A percentile compares a stretch with the other conserved stretches of the same genome.
These are phyloP conservation scores for Caradrina clavipalpis DNA, from an alignment of 2,888 invertebrate genomes.

Conservation along the genomic window DNA sequence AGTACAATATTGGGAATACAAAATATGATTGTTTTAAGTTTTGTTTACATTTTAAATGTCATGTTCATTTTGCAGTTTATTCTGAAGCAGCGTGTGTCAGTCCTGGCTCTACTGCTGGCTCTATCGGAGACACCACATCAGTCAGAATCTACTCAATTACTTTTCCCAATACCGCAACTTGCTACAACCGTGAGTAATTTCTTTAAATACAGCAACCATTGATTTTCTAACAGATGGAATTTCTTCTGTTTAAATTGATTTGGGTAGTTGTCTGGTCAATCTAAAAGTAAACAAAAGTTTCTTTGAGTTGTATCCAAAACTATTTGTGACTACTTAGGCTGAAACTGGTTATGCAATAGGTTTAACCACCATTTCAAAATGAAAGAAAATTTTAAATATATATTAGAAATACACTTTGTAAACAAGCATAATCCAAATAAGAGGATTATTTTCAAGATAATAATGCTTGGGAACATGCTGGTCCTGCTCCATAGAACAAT, in stretches of 20 bases:
- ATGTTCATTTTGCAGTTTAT: conserved; percentile 88
- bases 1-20: background rate
- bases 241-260: too few species aligned
- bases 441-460: too few species aligned
- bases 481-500: too few species aligned
- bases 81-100: conserved; percentile 91
- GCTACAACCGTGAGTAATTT: conserved; percentile 75
- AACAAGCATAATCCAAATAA: too few species aligned
- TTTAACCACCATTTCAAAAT: too few species aligned
- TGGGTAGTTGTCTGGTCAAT: background rate
- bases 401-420: too few species aligned
- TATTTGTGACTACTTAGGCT: background rate
- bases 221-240: too few species aligned
- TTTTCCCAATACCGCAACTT: conserved; percentile 84
- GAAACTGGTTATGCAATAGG: background rate
- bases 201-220: background rate
- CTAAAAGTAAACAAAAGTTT: background rate
- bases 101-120: conserved; percentile 88
- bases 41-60: background rate
- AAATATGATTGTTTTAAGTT: background rate
- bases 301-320: background rate
- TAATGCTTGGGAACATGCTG: too few species aligned
- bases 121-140: conserved; percentile 81
- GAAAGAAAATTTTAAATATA: too few species aligned
- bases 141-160: conserved; percentile 81